Percentiles rank a stretch among this genome's conserved stretches.
Evolutionary conservation across 2,113 vertebrate species (phyloP).

Genomic region (Orientallactaga bullata): DNA sequence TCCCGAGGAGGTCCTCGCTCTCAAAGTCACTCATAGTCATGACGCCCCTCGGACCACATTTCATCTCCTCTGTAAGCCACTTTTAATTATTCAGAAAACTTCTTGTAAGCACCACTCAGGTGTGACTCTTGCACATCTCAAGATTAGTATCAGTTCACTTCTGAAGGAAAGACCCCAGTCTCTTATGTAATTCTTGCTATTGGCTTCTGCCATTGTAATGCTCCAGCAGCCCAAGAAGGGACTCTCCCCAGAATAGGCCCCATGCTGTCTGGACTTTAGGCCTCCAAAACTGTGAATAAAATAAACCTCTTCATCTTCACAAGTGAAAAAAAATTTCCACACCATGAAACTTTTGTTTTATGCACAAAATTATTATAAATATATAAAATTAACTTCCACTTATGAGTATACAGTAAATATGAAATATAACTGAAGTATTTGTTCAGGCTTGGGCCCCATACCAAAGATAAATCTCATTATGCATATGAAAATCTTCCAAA

Average conservation of each 20-base stretch:
- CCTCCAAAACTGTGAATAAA: background rate
- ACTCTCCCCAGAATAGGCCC: background rate
- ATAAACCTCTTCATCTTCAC: background rate
- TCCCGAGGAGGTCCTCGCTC: no score
- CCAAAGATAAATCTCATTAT: background rate
- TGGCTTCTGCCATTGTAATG: background rate
- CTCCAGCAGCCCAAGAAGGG: no score
- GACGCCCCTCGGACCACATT: no score
- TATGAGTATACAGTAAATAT: background rate
- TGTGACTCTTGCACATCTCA: no score
- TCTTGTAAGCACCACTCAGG: no score
- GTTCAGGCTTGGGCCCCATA: background rate
- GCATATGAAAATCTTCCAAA: conserved; percentile 20
- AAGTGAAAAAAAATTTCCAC: background rate
- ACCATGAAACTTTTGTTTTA: background rate
- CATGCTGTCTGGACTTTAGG: background rate
- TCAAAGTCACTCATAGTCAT: no score
- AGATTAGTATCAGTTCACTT: no score
- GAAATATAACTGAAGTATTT: background rate
- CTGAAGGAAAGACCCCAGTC: no score
- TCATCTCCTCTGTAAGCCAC: no score
- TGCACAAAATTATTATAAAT: background rate
- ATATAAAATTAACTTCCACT: background rate
- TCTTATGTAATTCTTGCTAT: background rate
- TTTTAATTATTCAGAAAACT: no score